These are phyloP conservation scores for Sycobia sp. DNA, from an alignment of 1,140 invertebrate genomes.

Conservation along the genomic window DNA sequence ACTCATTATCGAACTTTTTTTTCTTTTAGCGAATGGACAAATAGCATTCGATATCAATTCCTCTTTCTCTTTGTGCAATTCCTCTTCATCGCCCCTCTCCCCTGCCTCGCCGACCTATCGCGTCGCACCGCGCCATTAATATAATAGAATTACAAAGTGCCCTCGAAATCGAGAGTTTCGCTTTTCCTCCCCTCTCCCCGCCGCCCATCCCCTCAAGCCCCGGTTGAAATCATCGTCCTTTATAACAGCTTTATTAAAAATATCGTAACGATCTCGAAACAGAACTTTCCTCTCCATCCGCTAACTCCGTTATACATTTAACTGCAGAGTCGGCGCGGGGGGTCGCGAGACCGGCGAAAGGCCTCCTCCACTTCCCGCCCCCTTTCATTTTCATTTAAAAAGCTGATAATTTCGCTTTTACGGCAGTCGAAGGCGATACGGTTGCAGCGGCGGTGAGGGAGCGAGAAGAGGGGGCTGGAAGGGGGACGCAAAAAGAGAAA, in stretches of 20 bases:
- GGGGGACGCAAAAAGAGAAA: neutral
- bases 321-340: neutral
- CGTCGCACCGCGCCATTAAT: conserved; percentile 13
- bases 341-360: too few species aligned
- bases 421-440: neutral
- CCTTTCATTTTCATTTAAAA: conserved; percentile 28
- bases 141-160: conserved; percentile 36
- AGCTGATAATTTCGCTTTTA: conserved; percentile 25
- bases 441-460: neutral
- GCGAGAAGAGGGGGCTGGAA: neutral
- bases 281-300: conserved; percentile 13
- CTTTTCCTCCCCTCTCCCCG: too few species aligned
- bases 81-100: too few species aligned
- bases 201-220: too few species aligned
- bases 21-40: conserved; percentile 7
- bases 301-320: conserved; percentile 23
- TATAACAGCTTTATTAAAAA: conserved; percentile 25
- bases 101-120: neutral
- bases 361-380: neutral
- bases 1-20: too few species aligned
- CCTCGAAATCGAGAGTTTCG: conserved; percentile 22
- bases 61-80: too few species aligned
- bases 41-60: conserved; percentile 13
- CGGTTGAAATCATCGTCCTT: conserved; percentile 5
- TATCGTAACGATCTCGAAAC: conserved; percentile 22